These are phyloP conservation scores for Donacobius atricapilla DNA, from an alignment of 2,113 vertebrate species.

Conservation along the genomic window DNA sequence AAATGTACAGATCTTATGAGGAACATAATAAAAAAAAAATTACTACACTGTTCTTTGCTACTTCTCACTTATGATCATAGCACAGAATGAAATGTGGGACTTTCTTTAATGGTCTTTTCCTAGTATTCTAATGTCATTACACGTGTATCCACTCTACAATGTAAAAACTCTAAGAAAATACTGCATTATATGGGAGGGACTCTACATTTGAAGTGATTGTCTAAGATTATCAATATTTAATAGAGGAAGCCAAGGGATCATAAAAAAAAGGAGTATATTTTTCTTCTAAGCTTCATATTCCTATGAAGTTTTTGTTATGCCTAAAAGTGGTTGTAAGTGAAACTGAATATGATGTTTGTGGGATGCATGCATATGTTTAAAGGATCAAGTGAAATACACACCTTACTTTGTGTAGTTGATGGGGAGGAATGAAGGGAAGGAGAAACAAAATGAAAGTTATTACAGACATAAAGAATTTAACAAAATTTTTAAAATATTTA, in stretches of 20 bases:
- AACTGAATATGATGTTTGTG: background rate
- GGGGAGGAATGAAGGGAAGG: background rate
- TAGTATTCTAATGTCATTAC: background rate
- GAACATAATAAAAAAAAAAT: background rate
- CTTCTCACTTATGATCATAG: background rate
- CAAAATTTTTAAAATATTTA: background rate
- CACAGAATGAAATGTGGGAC: background rate
- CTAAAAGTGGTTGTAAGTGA: background rate
- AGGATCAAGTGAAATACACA: fast-evolving
- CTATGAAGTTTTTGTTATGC: background rate
- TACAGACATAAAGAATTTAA: background rate
- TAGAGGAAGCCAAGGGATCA: background rate
- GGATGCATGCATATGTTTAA: background rate
- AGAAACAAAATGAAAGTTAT: background rate
- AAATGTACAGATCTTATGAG: background rate
- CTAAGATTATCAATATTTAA: background rate
- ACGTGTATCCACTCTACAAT: background rate
- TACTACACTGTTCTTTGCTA: background rate
- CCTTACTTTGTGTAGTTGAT: background rate
- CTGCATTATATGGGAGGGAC: background rate
- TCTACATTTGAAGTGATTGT: background rate
- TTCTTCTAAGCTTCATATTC: background rate
- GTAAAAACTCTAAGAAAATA: background rate
- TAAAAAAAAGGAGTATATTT: background rate
- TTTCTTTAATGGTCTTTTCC: background rate